A percentile compares a stretch with the other conserved stretches of the same genome.
phyloP scores from a whole-genome alignment of 2,888 invertebrate genomes.

The Drosophila neoperkinsi region DNA sequence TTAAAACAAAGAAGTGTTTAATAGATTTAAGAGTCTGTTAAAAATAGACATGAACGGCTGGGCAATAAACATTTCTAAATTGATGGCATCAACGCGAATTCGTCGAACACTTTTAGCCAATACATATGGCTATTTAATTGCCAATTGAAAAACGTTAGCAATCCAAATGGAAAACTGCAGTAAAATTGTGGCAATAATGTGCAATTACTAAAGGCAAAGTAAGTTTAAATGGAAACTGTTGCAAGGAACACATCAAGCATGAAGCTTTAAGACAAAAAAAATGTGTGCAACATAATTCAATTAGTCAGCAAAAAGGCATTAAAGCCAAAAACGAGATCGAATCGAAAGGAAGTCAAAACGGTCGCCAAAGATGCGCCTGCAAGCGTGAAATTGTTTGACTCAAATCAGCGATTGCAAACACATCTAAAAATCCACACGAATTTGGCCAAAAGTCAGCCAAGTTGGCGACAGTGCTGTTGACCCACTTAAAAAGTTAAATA shows the following conservation, averaged over 20 bases:
- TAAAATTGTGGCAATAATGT: slow-evolving; percentile 48
- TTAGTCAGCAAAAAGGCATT: slow-evolving; percentile 49
- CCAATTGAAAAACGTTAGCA: slow-evolving; percentile 5
- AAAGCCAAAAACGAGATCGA: slow-evolving; percentile 29
- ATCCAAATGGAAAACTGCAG: slow-evolving; percentile 1
- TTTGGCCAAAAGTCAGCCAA: slow-evolving; percentile 33
- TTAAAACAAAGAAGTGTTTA: not conserved
- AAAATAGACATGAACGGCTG: not conserved
- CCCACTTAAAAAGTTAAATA: slow-evolving; percentile 46
- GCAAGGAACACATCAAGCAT: slow-evolving; percentile 62
- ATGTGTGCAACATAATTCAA: slow-evolving; percentile 78
- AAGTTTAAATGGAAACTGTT: slow-evolving; percentile 33
- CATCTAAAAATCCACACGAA: slow-evolving; percentile 27
- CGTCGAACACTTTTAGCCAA: not conserved
- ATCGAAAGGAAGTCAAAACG: slow-evolving; percentile 51
- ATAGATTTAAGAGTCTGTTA: not conserved
- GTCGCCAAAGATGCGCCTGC: slow-evolving; percentile 47
- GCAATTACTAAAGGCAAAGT: slow-evolving; percentile 57
- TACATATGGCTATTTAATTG: slow-evolving; percentile 1
- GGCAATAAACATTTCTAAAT: not conserved
- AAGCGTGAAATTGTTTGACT: slow-evolving; percentile 53
- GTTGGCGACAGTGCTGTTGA: slow-evolving; percentile 45
- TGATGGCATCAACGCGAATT: slow-evolving; percentile 1
- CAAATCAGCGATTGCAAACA: slow-evolving; percentile 6
- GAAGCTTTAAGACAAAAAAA: slow-evolving; percentile 46